These are phyloP conservation scores for Pardalotus punctatus DNA, from an alignment of 2,113 vertebrate genomes.

Conservation along the genomic window DNA sequence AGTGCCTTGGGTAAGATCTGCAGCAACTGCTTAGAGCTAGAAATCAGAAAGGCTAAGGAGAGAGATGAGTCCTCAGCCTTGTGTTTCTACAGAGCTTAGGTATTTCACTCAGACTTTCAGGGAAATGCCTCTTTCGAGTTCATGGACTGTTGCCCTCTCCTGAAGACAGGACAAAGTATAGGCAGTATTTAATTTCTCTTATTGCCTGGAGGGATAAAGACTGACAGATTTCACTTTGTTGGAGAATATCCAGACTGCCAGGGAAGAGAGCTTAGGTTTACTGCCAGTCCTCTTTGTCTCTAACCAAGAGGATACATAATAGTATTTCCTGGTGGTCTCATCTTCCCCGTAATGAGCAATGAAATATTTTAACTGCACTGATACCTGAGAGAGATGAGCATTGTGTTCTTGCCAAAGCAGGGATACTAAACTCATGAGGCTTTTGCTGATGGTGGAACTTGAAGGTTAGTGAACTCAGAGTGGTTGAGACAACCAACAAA, in stretches of 20 bases:
- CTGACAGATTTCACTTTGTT: background rate
- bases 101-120: background rate
- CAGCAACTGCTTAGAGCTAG: background rate
- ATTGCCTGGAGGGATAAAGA: background rate
- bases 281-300: background rate
- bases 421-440: background rate
- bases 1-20: background rate
- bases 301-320: background rate
- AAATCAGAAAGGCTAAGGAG: background rate
- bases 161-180: background rate
- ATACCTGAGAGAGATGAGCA: background rate
- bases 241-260: background rate
- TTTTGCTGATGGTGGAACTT: background rate
- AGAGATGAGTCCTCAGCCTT: background rate
- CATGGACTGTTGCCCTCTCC: background rate
- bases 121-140: background rate
- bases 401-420: background rate
- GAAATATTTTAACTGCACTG: background rate
- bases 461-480: background rate
- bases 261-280: background rate
- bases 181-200: background rate
- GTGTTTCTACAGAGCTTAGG: background rate
- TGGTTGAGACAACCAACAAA: background rate
- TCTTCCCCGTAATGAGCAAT: background rate
- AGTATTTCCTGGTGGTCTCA: background rate